phyloP scores from a whole-genome alignment of 2,888 invertebrate genomes.

The Drosophila cracens region DNA sequence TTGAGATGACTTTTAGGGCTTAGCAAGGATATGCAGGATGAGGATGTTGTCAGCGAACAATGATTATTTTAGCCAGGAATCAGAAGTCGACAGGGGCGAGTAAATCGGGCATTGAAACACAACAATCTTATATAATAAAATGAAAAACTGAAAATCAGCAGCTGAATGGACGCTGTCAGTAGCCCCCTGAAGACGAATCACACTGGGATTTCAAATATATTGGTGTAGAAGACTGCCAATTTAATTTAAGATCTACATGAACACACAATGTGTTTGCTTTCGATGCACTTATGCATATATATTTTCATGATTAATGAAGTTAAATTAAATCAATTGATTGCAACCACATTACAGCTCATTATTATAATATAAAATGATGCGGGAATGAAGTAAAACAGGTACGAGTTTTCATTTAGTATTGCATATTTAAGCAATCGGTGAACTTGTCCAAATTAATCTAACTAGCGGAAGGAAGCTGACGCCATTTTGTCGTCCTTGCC shows the following conservation, averaged over 20 bases:
- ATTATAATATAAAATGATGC: neutral
- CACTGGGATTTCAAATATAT: neutral
- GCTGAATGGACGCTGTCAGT: neutral
- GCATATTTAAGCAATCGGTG: too few species aligned
- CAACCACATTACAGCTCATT: neutral
- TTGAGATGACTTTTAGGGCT: slow-evolving; percentile 1
- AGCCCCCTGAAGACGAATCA: neutral
- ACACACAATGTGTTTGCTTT: neutral
- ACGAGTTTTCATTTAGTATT: too few species aligned
- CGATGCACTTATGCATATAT: neutral
- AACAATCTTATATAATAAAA: neutral
- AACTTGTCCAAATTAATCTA: too few species aligned
- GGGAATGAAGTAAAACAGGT: neutral
- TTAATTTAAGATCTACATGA: neutral
- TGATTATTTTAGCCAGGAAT: neutral
- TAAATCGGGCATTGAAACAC: neutral
- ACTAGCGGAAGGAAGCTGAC: too few species aligned
- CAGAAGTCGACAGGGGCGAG: neutral
- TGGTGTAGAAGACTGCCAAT: neutral
- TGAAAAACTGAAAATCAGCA: neutral
- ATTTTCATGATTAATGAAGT: neutral
- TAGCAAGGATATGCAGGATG: slow-evolving; percentile 3
- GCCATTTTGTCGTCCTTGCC: too few species aligned
- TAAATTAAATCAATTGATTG: neutral
- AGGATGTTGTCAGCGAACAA: neutral